Percentiles rank a stretch among this genome's conserved stretches.
Evolutionary conservation across 2,888 invertebrate genomes (phyloP).

Genomic region (Amaurobius ferox): DNA sequence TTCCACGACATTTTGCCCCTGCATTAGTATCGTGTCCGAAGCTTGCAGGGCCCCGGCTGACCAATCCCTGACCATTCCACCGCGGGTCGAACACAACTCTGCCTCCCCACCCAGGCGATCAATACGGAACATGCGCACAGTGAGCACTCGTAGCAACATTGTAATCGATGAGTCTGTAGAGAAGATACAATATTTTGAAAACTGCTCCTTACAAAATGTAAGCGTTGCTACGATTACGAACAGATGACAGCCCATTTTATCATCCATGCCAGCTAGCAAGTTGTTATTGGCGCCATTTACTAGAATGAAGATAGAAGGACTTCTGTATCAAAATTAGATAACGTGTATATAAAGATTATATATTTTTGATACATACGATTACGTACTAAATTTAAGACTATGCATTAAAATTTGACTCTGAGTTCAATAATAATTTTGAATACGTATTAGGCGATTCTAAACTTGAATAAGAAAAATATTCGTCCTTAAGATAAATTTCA

Average conservation of each 20-base stretch:
- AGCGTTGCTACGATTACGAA: conserved; percentile 30
- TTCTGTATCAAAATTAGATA: too few relatives aligned
- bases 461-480: too few relatives aligned
- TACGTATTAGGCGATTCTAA: too few relatives aligned
- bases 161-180: conserved; percentile 58
- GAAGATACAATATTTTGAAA: conserved; percentile 62
- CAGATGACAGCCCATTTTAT: conserved; percentile 31
- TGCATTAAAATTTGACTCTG: too few relatives aligned
- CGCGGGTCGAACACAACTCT: conserved; percentile 6
- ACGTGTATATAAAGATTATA: too few relatives aligned
- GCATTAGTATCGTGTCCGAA: conserved; percentile 2
- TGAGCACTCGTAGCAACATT: conserved; percentile 30
- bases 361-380: too few relatives aligned
- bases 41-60: conserved; percentile 16
- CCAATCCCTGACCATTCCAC: conserved; percentile 46
- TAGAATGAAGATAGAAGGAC: not conserved
- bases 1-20: conserved; percentile 2
- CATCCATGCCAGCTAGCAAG: not conserved
- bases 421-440: too few relatives aligned
- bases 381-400: too few relatives aligned
- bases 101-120: conserved; percentile 22
- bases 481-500: too few relatives aligned
- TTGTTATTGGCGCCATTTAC: conserved; percentile 23
- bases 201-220: conserved; percentile 10
- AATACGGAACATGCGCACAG: conserved; percentile 41